These are phyloP conservation scores for Myocastor coypus DNA, from an alignment of 2,113 vertebrate genomes.

Conservation along the genomic window DNA sequence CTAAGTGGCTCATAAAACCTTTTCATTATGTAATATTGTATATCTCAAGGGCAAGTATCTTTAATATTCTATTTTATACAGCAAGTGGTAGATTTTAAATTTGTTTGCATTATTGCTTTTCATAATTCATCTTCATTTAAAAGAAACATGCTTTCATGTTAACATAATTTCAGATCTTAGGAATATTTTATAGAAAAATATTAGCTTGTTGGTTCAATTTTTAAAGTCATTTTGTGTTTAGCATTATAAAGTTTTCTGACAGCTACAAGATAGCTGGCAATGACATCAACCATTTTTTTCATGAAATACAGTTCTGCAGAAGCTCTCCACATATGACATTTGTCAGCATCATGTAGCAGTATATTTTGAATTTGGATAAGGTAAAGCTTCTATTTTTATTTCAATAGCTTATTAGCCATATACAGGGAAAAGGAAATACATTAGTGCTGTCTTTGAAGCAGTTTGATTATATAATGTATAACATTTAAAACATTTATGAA, in stretches of 20 bases:
- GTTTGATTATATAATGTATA: background rate
- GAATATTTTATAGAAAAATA: slow-evolving; percentile 41
- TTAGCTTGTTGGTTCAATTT: slow-evolving; percentile 49
- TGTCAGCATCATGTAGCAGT: background rate
- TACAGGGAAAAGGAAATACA: background rate
- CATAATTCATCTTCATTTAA: slow-evolving; percentile 45
- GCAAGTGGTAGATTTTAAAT: slow-evolving; percentile 38
- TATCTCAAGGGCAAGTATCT: slow-evolving; percentile 50
- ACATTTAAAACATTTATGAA: background rate
- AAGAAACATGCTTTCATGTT: slow-evolving; percentile 25
- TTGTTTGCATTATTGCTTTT: slow-evolving; percentile 55
- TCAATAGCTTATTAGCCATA: slow-evolving; percentile 11
- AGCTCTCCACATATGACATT: slow-evolving; percentile 18
- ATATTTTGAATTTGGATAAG: slow-evolving; percentile 57
- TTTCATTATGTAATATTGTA: slow-evolving; percentile 59
- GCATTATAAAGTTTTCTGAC: slow-evolving; percentile 38
- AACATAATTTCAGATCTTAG: slow-evolving; percentile 47
- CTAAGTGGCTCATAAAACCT: slow-evolving; percentile 72
- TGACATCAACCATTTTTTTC: background rate
- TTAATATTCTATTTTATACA: slow-evolving; percentile 57
- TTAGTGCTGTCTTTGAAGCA: background rate
- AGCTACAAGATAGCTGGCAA: slow-evolving; percentile 30
- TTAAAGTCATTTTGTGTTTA: background rate
- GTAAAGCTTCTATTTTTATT: slow-evolving; percentile 57
- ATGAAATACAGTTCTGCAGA: slow-evolving; percentile 56